Evolutionary conservation across 1,140 invertebrate genomes (phyloP), one percentile per base, ranked within the genome.

Genomic region (Zaprionus capensis): DNA sequence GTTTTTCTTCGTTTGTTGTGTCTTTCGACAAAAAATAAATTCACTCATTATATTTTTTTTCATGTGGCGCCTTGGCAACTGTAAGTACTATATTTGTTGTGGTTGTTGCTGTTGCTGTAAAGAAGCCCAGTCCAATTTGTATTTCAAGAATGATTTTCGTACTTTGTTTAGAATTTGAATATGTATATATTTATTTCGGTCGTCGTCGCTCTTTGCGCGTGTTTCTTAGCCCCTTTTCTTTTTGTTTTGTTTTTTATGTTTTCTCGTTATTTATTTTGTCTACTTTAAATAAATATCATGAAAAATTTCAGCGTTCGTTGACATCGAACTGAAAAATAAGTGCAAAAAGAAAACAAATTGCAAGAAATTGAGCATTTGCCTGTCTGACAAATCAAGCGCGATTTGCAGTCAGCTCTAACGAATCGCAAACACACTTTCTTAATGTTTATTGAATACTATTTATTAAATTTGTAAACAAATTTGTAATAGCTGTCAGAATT

Each of bases 231-330:
- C 81, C 64, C 68, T 56, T 72, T 69, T 65, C 68, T 56, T 72
- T 69, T 65, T 64, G 62, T 72, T 69, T 65, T 64, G 62, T 55
- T 78, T 71, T 77, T 73, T 41, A 65, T 81, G 71, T 87, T 78
- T 70, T 68, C 63, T 74, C 51, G 51, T 69, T 75, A 81, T 88
- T 88, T 88, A 79, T 90, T 85, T 85, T 83, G 75, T 83, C 84
- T 83, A 88, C 84, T 83, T 87, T 88, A 84, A 88, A 88, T 88
- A 87, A 87, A 87, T 82, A 87, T 82, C 78, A 88, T 81, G 85
- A 90, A 80, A 88, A 88, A 71, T 81, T 80, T 79, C 55, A 77
- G 85, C 84, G 84, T 88, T 88, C 85, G 83, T 90, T 88, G 85
- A 88, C 85, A 81, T 80, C 72, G 20, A 75, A 81, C 64, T 34